phyloP scores from a whole-genome alignment of 1,140 invertebrate species.

The Myzus persicae region DNA sequence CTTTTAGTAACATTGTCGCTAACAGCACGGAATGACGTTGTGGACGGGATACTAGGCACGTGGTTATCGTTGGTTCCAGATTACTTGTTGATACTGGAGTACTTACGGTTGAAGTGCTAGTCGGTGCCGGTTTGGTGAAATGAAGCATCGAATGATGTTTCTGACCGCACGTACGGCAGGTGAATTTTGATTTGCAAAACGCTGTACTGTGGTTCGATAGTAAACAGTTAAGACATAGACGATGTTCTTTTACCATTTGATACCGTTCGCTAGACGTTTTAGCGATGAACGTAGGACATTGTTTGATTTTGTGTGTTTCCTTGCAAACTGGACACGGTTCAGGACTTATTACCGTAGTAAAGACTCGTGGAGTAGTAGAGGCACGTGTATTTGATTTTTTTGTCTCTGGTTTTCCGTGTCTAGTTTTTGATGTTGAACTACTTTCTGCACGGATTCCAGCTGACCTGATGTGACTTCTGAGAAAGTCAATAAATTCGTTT shows the following conservation, averaged over 20 bases:
- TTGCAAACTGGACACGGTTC: too few relatives aligned
- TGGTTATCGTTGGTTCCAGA: not conserved
- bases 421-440: too few relatives aligned
- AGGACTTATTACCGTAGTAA: too few relatives aligned
- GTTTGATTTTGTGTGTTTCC: too few relatives aligned
- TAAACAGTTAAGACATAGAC: not conserved
- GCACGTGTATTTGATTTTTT: too few relatives aligned
- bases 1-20: not conserved
- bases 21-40: not conserved
- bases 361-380: too few relatives aligned
- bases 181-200: constrained; percentile 9
- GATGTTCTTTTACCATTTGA: not conserved
- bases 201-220: not conserved
- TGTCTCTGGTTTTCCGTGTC: too few relatives aligned
- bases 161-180: not conserved
- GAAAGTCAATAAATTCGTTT: constrained; percentile 6
- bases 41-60: not conserved
- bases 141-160: constrained; percentile 14
- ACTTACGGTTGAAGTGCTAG: not conserved
- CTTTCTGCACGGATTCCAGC: not conserved
- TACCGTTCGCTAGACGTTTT: not conserved
- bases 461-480: not conserved
- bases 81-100: not conserved
- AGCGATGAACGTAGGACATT: too few relatives aligned
- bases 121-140: not conserved